Evolutionary conservation across 2,797 vertebrate genomes (phyloP), one percentile per base, ranked within the genome.

Genomic region (Clarias laeviceps): DNA sequence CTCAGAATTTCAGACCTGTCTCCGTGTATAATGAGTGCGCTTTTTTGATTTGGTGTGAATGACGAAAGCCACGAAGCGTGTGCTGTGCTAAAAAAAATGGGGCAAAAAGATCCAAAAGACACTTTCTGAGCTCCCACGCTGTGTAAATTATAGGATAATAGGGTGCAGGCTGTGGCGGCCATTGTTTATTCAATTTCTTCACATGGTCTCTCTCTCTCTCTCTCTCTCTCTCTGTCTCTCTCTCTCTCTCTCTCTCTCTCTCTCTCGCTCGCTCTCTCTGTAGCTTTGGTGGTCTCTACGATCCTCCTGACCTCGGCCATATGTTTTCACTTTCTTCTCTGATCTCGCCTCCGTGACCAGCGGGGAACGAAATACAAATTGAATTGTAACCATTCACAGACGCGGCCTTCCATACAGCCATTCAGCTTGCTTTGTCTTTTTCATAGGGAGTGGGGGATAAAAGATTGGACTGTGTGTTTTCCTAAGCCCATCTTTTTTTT

Each of bases 311-410:
- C 98, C 98, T 96, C 95, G 92, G 93, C 96, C 98, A 99, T 99
- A 97, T 99, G 98, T 98, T 99, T 99, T 99, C 97, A 99, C 98
- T 99, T 99, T 98, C 95, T 93, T 95, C 97, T 99, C 97, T 99
- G 98, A 99, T 99, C 97, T 98, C 96, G 96, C 96, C 98, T 96
- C 97, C 94, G 96, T 96, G 96, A 98, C 97, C 98, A 98, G 97
- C 96, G 94, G 97, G 97, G 97, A 99, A 98, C 97, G 96, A 97
- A 97, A 98, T 97, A 98, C 98, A 99, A 99, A 99, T 99, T 99
- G 97, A 99, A 99, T 98, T 97, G 97, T 99, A 99, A 99, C 97
- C 96, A 97, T 99, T 99, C 96, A 97, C 97, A 98, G 97, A 95
- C 97, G 95, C 88, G 92, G 95, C 96, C 96, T 96, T 97, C 96